Evolutionary conservation across 1,140 invertebrate species (phyloP), one percentile per base, ranked within the genome.

Genomic region (Bradynema listronoti): DNA sequence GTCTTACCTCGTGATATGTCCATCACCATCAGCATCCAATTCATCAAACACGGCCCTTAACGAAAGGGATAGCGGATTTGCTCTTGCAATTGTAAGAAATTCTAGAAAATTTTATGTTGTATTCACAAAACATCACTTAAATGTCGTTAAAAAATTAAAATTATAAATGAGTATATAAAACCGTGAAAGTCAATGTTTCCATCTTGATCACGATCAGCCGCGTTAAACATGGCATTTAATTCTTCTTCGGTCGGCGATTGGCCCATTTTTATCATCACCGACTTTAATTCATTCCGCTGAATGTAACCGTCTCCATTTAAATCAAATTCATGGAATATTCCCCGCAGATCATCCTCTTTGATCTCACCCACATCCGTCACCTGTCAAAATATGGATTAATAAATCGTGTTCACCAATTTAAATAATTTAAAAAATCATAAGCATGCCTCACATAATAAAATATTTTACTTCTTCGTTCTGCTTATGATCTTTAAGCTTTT

Each of bases 181-280:
- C 64, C 65, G 6, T 63, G 16, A 49, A 69, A 69, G 27, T 66
- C 63, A n/a, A 69, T 69, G 43, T 72, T 67, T 27, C 67, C 67
- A 56, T 69, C 67, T 16, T 57, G 36, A 34, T 69, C 68, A n/a
- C 56, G 45, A 36, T 69, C 67, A 14, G 67, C 67, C 19, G 67
- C 65, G 32, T 69, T 65, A 32, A 69, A 69, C 67, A 69, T 69
- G 22, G 73, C 73, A 43, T 56, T 56, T 7, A 77, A 53, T 22
- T 77, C 74, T 45, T 77, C 74, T 41, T 75, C 77, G 1, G 77
- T 78, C 16, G 76, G 76, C 46, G 69, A 69, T 51, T 77, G 74
- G 32, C 77, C 73, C 74, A 77, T 77, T 63, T 77, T 78, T 27
- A 72, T 73, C 74, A 77, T 78, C 3, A 77, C 74, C 14, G 69